Percentiles rank a stretch among this genome's conserved stretches.
These are phyloP conservation scores for Pseudoatta argentina DNA, from an alignment of 1,140 invertebrate genomes.

Conservation along the genomic window DNA sequence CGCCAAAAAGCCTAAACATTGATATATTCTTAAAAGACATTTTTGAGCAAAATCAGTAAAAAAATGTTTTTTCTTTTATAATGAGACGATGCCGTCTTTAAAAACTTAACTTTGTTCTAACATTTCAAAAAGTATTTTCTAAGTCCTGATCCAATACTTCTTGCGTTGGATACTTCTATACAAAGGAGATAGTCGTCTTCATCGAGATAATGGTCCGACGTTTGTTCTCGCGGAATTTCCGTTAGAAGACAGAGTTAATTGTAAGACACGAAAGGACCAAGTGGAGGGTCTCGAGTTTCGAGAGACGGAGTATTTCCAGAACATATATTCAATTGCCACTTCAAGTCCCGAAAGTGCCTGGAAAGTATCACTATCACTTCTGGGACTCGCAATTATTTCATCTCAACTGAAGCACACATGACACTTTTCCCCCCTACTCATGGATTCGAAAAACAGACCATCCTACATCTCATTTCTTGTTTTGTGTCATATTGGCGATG, in stretches of 20 bases:
- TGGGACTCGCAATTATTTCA: background rate
- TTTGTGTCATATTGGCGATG: background rate
- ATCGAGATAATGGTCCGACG: background rate
- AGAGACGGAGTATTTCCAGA: background rate
- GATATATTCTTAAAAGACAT: too few species aligned
- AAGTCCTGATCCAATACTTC: background rate
- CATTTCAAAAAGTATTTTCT: background rate
- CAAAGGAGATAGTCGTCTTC: background rate
- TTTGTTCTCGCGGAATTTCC: constrained; percentile 17
- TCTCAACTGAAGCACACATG: background rate
- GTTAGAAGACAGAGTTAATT: constrained; percentile 48
- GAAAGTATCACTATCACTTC: constrained; percentile 38
- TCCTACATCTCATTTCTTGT: background rate
- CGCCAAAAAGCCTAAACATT: too few species aligned
- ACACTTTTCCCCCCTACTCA: background rate
- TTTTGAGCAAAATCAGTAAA: too few species aligned
- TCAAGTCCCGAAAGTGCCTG: constrained; percentile 54
- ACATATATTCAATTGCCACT: constrained; percentile 28
- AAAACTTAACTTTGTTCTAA: background rate
- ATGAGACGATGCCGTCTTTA: background rate
- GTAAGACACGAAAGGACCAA: constrained; percentile 41
- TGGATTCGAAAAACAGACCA: background rate
- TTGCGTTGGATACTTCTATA: background rate
- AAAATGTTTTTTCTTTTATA: too few species aligned
- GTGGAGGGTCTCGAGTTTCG: constrained; percentile 12